Conservation (phyloP, 2,888 invertebrate genomes). For the Tromatobia lineatoria region DNA sequence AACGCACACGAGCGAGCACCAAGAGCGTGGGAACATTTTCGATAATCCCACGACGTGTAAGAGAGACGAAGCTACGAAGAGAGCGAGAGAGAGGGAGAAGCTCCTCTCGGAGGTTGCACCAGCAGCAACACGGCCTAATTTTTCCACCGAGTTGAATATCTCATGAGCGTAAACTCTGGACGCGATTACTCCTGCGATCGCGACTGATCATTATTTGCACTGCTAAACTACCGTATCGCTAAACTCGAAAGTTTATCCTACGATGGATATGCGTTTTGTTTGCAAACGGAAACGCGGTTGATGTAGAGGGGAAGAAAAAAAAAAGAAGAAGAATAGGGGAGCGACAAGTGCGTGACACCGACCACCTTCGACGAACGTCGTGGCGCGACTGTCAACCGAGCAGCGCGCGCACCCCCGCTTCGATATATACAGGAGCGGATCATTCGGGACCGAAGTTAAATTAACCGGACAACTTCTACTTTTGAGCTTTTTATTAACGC, state of each 20-base stretch:
- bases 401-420: background rate
- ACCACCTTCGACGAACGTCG: slow-evolving; percentile 31
- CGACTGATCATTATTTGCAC: slow-evolving; percentile 7
- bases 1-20: slow-evolving; percentile 73
- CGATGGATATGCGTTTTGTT: slow-evolving; percentile 53
- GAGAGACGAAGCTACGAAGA: slow-evolving; percentile 19
- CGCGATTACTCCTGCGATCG: background rate
- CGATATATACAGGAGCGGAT: background rate
- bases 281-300: slow-evolving; percentile 53
- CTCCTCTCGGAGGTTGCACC: background rate
- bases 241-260: background rate
- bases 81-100: slow-evolving; percentile 7
- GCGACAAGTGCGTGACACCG: slow-evolving; percentile 11
- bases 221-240: background rate
- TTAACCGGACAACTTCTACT: too few species aligned
- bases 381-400: slow-evolving; percentile 39
- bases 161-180: background rate
- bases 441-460: too few species aligned
- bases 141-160: slow-evolving; percentile 22
- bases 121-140: slow-evolving; percentile 48
- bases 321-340: background rate
- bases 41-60: slow-evolving; percentile 75
- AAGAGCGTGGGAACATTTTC: slow-evolving; percentile 84
- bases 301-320: background rate
- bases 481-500: too few species aligned